Percentiles rank a stretch among this genome's conserved stretches.
phyloP scores from a whole-genome alignment of 1,140 invertebrate species.

The Drosophila tropicalis region DNA sequence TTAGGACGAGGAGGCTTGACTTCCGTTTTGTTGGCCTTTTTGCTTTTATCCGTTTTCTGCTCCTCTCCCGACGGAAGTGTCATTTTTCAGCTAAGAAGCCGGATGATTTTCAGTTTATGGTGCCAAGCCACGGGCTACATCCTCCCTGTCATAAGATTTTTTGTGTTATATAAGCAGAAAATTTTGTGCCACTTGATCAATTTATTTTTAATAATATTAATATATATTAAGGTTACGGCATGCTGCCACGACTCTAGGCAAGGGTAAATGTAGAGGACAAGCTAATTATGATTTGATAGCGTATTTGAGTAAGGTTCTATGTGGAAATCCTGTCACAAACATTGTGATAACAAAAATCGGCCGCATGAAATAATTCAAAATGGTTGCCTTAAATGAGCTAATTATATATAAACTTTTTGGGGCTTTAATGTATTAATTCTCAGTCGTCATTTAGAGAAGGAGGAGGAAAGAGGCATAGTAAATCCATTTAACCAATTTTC shows the following conservation, averaged over 20 bases:
- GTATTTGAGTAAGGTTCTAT: slow-evolving; percentile 51
- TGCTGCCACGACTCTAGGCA: slow-evolving; percentile 18
- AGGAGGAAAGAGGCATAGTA: slow-evolving; percentile 31
- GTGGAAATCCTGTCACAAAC: slow-evolving; percentile 16
- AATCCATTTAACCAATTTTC: slow-evolving; percentile 52
- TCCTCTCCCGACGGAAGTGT: slow-evolving; percentile 60
- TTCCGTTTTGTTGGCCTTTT: slow-evolving; percentile 33
- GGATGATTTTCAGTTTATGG: slow-evolving; percentile 70
- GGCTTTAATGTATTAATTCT: slow-evolving; percentile 50
- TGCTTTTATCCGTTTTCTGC: slow-evolving; percentile 9
- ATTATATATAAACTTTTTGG: slow-evolving; percentile 53
- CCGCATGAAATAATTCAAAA: slow-evolving; percentile 23
- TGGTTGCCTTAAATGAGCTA: slow-evolving; percentile 36
- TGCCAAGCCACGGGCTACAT: slow-evolving; percentile 33
- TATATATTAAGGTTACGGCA: slow-evolving; percentile 62
- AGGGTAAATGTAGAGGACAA: slow-evolving; percentile 26
- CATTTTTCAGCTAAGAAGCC: slow-evolving; percentile 78
- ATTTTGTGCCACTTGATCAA: slow-evolving; percentile 64
- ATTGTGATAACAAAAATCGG: slow-evolving; percentile 31
- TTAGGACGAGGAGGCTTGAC: slow-evolving; percentile 59
- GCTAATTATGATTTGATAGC: slow-evolving; percentile 53
- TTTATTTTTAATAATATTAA: slow-evolving; percentile 76
- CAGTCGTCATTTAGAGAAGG: slow-evolving; percentile 32
- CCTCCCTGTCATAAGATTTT: slow-evolving; percentile 22
- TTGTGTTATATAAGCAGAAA: slow-evolving; percentile 15